A percentile compares a stretch with the other conserved stretches of the same genome.
These are phyloP conservation scores for Ridgeia piscesae DNA, from an alignment of 1,140 invertebrate genomes.

Conservation along the genomic window DNA sequence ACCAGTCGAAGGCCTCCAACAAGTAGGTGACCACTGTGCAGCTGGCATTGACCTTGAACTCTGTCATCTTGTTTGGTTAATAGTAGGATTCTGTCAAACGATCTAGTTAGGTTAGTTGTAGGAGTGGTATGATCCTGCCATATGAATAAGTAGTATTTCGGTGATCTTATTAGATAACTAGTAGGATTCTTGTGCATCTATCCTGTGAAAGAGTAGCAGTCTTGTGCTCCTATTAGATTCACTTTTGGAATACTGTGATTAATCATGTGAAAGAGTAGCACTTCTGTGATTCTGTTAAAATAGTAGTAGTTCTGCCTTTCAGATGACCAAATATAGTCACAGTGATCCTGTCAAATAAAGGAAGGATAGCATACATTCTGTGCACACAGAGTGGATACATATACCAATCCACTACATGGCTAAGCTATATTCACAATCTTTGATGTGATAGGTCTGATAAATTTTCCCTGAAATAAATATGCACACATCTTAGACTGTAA, in stretches of 20 bases:
- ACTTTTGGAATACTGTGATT: too few relatives aligned
- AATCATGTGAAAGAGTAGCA: background rate
- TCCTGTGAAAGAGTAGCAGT: background rate
- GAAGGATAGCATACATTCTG: too few relatives aligned
- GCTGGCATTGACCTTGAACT: background rate
- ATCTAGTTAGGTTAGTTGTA: background rate
- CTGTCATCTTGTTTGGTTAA: background rate
- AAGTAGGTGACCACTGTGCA: constrained; percentile 37
- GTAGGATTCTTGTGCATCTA: background rate
- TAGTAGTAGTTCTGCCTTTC: too few relatives aligned
- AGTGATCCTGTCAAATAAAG: too few relatives aligned
- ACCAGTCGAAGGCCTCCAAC: constrained; percentile 49
- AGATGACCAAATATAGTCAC: too few relatives aligned
- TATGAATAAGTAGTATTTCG: background rate
- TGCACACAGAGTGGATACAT: too few relatives aligned
- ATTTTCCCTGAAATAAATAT: background rate
- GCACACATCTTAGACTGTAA: background rate
- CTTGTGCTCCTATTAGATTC: background rate
- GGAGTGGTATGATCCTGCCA: background rate
- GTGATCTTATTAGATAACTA: background rate
- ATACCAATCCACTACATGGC: too few relatives aligned
- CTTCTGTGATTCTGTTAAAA: background rate
- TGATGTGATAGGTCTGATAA: too few relatives aligned
- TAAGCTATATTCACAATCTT: too few relatives aligned
- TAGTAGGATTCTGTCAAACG: background rate